Base-by-base conservation (phyloP, 2,113 vertebrate genomes). In the Agelaius phoeniceus region DNA sequence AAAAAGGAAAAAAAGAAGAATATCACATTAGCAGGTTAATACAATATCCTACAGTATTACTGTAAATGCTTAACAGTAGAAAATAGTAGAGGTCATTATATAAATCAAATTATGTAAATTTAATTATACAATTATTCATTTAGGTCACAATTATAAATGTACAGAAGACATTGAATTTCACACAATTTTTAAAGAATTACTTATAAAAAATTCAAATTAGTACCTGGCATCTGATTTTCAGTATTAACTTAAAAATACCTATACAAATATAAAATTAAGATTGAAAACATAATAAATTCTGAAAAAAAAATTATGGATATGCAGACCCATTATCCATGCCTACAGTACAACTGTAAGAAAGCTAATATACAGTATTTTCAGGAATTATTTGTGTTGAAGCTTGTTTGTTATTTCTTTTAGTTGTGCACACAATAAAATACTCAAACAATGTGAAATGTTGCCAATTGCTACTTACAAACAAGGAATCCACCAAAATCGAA, bases 91-190 rank as follows among this genome's bases (percentile, higher is more conserved):
- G 11, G 31, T 74, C 24, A 68, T 92, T 90, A 51, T 58, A 86
- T 48, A 83, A 91, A 74, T 83, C 24, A 86, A 87, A 90, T 83
- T 10, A 79, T 76, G 10, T 66, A n/a, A 86, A 93, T 90, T 88
- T 63, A 82, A 67, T 88, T 94, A 77, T 43, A 30, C 7, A 83
- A 24, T 79, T 27, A 63, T 76, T 95, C 12, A 73, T 87, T 96
- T 80, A 85, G 12, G 12, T 21, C 21, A 54, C 49, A 85, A 72
- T 54, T 87, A 79, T 17, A 89, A 95, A 91, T 58, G 8, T 73
- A 66, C 31, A 74, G 39, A 93, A 91, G 23, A 67, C 5, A 68
- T 74, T 37, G 86, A 69, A 75, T 86, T 71, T 69, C 24, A 69
- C 15, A 65, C 7, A 6, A 7, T 55, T 86, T 90, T 75, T 74